Percentiles rank a stretch among this genome's conserved stretches.
phyloP scores from a whole-genome alignment of 2,888 invertebrate species.

The Chrysolina haemoptera region DNA sequence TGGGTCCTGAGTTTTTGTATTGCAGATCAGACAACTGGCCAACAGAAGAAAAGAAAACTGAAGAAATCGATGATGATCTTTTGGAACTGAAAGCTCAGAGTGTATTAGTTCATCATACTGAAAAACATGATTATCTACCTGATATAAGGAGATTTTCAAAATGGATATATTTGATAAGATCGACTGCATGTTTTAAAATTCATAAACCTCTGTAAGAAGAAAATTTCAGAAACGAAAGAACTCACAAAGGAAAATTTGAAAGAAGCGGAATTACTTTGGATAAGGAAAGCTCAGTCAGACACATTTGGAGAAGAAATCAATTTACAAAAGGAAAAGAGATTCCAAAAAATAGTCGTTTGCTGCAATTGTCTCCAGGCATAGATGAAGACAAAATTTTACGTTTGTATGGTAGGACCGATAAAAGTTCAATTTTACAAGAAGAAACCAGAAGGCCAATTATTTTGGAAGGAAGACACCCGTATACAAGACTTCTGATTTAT shows the following conservation, averaged over 20 bases:
- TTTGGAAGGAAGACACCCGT: not conserved
- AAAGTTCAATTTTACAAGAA: not conserved
- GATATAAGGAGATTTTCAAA: not conserved
- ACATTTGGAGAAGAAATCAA: slow-evolving; percentile 17
- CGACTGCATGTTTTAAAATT: not conserved
- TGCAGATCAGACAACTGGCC: not conserved
- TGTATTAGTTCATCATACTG: not conserved
- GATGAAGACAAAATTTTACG: not conserved
- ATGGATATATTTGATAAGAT: not conserved
- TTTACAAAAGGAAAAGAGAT: slow-evolving; percentile 13
- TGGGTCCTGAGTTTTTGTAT: slow-evolving; percentile 2
- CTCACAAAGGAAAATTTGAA: not conserved
- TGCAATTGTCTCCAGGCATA: not conserved
- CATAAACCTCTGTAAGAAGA: not conserved
- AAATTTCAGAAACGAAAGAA: not conserved
- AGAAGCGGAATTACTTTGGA: slow-evolving; percentile 9
- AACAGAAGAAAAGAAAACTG: slow-evolving; percentile 4
- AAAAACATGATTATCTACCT: not conserved
- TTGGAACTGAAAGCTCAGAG: slow-evolving; percentile 8
- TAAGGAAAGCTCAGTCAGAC: not conserved
- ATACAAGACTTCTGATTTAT: not conserved
- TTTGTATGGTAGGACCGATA: slow-evolving; percentile 17
- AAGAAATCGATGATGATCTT: slow-evolving; percentile 3
- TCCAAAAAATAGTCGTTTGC: not conserved
- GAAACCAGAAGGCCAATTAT: slow-evolving; percentile 18